Evolutionary conservation across 1,140 invertebrate species (phyloP), one percentile per base, ranked within the genome.

Genomic region (Atta texana): DNA sequence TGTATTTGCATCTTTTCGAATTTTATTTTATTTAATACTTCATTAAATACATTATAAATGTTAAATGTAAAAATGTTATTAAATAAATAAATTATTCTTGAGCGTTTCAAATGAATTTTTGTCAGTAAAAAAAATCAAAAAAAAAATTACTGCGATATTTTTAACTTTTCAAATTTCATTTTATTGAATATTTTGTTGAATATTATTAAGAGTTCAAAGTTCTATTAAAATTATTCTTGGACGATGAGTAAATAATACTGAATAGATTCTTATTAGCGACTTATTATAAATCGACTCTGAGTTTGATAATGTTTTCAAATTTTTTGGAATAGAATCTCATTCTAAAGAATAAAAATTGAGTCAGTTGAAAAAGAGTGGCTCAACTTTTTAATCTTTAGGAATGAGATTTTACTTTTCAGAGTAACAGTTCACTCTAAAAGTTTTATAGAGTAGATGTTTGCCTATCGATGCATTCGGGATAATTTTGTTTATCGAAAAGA

Each of bases 41-140:
- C 1, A 7, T 53, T 53, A 7, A 18, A 53, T 71, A 53, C n/a
- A 72, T 53, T 28, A 71, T 63, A 28, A 72, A 0, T 6, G 7
- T 71, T 7, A 51, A 3, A 14, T 24, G 3, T 51, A 31, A 72
- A 53, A 72, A 18, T 53, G 24, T 0, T 28, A 31, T 53, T 53
- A n/a, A 53, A 24, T 24, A 24, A 74, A 51, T 72, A 74, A 74
- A 55, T 53, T 53, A 31, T n/a, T n/a, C 49, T 53, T 31, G 49
- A 72, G 49, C 3, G 4, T 39, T 68, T 28, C 8, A 28, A 44
- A 28, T 51, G 6, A 31, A 63, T 24, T 18, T 51, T 71, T 0
- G 7, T 71, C 12, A 24, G 7, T 24, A 28, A 14, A 28, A 51
- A 51, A 71, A 49, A 69, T 69, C 6, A 0, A 49, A 69, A 49